phyloP scores from a whole-genome alignment of 1,140 invertebrate species.

The Panonychus citri region DNA sequence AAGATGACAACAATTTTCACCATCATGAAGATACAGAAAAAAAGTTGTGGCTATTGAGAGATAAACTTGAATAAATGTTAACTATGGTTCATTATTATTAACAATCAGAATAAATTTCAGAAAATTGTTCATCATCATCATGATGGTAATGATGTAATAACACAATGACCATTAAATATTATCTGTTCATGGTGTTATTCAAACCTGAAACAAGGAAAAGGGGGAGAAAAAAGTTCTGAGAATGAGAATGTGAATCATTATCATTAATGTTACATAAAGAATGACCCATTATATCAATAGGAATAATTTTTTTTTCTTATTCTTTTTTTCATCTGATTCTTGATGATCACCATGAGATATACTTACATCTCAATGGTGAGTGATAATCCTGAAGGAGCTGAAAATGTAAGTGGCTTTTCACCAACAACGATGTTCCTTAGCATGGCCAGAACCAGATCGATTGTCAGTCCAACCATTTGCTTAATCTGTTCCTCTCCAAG shows the following conservation, averaged over 20 bases:
- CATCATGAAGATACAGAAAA: no score
- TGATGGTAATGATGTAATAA: no score
- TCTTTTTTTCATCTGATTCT: no score
- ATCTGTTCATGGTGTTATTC: no score
- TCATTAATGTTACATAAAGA: background rate
- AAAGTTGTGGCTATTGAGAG: no score
- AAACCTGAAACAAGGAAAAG: background rate
- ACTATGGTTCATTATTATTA: no score
- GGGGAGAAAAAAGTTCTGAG: background rate
- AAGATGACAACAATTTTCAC: no score
- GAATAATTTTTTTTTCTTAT: background rate
- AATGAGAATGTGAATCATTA: background rate
- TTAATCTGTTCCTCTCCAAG: conserved; percentile 15
- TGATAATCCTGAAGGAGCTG: conserved; percentile 16
- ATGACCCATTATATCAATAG: no score
- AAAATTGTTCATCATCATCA: no score
- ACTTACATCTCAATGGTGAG: conserved; percentile 18
- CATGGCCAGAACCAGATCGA: conserved; percentile 16
- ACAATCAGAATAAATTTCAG: no score
- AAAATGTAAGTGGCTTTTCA: conserved; percentile 17
- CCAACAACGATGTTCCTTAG: conserved; percentile 18
- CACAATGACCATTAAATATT: no score
- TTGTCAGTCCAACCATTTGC: conserved; percentile 16
- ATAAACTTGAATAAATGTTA: no score
- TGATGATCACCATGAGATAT: background rate